Evolutionary conservation across 2,797 vertebrate genomes (phyloP).

Genomic region (Cebuella pygmaea): DNA sequence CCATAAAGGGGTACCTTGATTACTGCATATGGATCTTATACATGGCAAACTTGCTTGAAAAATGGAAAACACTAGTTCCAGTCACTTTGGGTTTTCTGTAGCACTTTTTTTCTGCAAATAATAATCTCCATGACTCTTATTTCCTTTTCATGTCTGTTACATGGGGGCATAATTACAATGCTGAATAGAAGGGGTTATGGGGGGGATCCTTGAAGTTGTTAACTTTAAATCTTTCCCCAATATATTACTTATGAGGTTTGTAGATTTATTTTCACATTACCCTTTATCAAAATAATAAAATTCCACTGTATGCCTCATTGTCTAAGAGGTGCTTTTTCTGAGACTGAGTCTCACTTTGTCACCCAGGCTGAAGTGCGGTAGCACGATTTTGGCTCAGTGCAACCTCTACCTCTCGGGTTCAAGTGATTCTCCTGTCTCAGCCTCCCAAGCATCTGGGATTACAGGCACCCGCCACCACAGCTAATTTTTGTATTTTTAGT

Average conservation of each 20-base stretch:
- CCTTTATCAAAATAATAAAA: not conserved
- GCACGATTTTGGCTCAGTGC: not conserved
- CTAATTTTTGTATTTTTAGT: not conserved
- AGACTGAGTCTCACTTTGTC: not conserved
- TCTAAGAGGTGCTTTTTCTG: not conserved
- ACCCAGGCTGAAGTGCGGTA: not conserved
- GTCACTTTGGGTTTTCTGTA: not conserved
- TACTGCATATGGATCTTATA: not conserved
- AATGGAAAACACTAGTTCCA: not conserved
- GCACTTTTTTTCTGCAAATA: not conserved
- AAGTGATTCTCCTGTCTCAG: not conserved
- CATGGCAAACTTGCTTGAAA: not conserved
- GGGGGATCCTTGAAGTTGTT: not conserved
- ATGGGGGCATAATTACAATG: not conserved
- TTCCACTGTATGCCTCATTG: not conserved
- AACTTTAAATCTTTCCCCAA: not conserved
- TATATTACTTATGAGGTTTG: not conserved
- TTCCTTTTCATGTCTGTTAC: not conserved
- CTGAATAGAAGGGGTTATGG: not conserved
- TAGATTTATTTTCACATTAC: not conserved
- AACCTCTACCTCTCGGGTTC: not conserved
- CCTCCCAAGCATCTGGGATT: not conserved
- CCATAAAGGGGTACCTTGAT: not conserved
- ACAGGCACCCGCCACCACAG: not conserved
- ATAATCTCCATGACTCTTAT: not conserved